Evolutionary conservation across 2,797 vertebrate species (phyloP).

Genomic region (Enteromius unitaeniatus): DNA sequence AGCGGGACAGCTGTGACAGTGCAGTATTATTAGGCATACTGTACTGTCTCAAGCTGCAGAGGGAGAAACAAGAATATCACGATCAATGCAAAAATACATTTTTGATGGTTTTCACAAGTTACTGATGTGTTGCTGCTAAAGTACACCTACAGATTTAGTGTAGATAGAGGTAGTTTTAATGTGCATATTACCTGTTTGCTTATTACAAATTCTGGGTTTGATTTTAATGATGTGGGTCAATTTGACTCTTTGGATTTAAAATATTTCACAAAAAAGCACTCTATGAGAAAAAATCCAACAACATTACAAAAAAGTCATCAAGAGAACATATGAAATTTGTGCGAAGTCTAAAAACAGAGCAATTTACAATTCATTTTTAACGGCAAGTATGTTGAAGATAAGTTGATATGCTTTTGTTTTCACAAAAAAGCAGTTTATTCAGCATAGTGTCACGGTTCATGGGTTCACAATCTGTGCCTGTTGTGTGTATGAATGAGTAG

Average conservation of each 20-base stretch:
- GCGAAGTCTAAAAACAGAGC: too few relatives aligned
- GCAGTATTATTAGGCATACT: slow-evolving; percentile 29
- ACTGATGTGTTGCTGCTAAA: neutral
- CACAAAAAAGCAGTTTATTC: too few relatives aligned
- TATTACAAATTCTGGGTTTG: neutral
- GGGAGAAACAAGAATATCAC: neutral
- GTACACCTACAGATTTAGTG: neutral
- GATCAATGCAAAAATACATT: neutral
- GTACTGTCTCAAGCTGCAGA: slow-evolving; percentile 23
- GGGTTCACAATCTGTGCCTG: too few relatives aligned
- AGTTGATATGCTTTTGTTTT: too few relatives aligned
- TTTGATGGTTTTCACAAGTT: neutral
- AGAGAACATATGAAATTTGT: too few relatives aligned
- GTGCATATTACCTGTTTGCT: neutral
- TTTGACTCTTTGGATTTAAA: neutral
- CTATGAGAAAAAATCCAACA: too few relatives aligned
- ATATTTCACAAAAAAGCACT: neutral
- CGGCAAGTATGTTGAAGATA: too few relatives aligned
- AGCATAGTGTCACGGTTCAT: too few relatives aligned
- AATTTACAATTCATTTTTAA: too few relatives aligned
- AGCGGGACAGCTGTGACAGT: slow-evolving; percentile 49
- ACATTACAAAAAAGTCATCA: too few relatives aligned
- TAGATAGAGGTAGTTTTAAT: neutral
- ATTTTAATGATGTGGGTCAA: neutral
- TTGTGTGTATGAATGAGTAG: too few relatives aligned